A percentile compares a stretch with the other conserved stretches of the same genome.
Conservation (phyloP, 2,888 invertebrate genomes). For the Harpalus rufipes region DNA sequence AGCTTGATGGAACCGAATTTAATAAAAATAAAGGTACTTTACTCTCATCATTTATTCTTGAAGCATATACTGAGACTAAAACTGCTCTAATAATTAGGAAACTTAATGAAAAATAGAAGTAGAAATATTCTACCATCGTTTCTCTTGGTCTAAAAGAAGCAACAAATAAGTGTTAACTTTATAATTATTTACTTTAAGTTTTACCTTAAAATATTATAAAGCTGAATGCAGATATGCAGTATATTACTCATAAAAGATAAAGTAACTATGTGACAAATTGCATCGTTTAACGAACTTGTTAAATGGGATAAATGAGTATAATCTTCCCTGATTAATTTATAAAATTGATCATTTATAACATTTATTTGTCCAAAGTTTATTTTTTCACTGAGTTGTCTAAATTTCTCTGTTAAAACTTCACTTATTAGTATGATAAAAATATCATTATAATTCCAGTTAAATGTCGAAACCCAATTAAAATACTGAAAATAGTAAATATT, state of each 20-base stretch:
- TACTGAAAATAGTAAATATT: slow-evolving; percentile 70
- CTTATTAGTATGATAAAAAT: slow-evolving; percentile 74
- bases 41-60: slow-evolving; percentile 79
- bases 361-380: slow-evolving; percentile 51
- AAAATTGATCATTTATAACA: slow-evolving; percentile 56
- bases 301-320: slow-evolving; percentile 70
- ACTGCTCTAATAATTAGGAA: slow-evolving; percentile 81
- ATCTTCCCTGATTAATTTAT: slow-evolving; percentile 69
- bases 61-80: slow-evolving; percentile 82
- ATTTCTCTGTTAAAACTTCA: slow-evolving; percentile 72
- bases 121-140: slow-evolving; percentile 72
- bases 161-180: neutral
- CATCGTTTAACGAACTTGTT: slow-evolving; percentile 69
- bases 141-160: slow-evolving; percentile 58
- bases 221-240: slow-evolving; percentile 70
- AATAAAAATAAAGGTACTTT: slow-evolving; percentile 70
- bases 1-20: slow-evolving; percentile 69
- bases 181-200: slow-evolving; percentile 35
- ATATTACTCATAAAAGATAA: slow-evolving; percentile 71
- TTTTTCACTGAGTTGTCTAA: slow-evolving; percentile 71
- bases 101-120: slow-evolving; percentile 82
- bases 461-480: slow-evolving; percentile 71
- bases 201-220: slow-evolving; percentile 70
- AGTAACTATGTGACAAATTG: slow-evolving; percentile 69
- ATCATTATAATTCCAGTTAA: slow-evolving; percentile 74